Evolutionary conservation across 35 echinoderm and acorn worm genomes (phyloP).

Genomic region (Nesometra sesokonis): DNA sequence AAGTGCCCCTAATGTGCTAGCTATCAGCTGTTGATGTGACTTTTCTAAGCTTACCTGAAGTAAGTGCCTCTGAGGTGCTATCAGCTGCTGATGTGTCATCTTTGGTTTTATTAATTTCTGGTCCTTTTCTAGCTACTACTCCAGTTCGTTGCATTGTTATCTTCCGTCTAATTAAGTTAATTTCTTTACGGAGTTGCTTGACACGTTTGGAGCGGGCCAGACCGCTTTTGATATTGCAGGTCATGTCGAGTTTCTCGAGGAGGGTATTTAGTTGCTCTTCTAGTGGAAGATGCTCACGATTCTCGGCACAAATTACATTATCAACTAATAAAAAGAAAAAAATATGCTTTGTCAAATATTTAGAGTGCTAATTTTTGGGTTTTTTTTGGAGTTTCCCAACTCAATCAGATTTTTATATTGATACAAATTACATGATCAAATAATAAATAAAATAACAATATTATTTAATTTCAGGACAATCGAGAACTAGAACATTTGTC

Average conservation of each 20-base stretch:
- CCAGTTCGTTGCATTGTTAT: conserved; percentile 40
- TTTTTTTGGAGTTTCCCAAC: too few relatives aligned
- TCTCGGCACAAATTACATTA: conserved; percentile 50
- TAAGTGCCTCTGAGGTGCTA: not conserved
- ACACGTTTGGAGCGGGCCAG: conserved; percentile 67
- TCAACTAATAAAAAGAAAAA: conserved; percentile 51
- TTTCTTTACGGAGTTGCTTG: conserved; percentile 84
- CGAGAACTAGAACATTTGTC: too few relatives aligned
- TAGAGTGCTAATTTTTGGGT: not conserved
- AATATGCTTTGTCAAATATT: not conserved
- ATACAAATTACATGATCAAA: too few relatives aligned
- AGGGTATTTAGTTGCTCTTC: conserved; percentile 81
- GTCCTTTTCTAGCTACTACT: not conserved
- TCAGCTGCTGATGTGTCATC: not conserved
- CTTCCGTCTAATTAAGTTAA: conserved; percentile 77
- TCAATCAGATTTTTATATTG: too few relatives aligned
- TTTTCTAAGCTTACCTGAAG: not conserved
- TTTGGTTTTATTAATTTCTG: not conserved
- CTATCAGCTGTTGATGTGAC: too few relatives aligned
- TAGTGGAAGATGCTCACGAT: conserved; percentile 67
- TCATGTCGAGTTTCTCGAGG: conserved; percentile 92
- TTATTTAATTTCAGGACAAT: too few relatives aligned
- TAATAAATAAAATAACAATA: too few relatives aligned
- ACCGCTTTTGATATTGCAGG: conserved; percentile 72
- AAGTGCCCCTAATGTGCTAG: too few relatives aligned